Evolutionary conservation across 2,797 vertebrate genomes (phyloP).

Genomic region (Gastrophryne carolinensis): DNA sequence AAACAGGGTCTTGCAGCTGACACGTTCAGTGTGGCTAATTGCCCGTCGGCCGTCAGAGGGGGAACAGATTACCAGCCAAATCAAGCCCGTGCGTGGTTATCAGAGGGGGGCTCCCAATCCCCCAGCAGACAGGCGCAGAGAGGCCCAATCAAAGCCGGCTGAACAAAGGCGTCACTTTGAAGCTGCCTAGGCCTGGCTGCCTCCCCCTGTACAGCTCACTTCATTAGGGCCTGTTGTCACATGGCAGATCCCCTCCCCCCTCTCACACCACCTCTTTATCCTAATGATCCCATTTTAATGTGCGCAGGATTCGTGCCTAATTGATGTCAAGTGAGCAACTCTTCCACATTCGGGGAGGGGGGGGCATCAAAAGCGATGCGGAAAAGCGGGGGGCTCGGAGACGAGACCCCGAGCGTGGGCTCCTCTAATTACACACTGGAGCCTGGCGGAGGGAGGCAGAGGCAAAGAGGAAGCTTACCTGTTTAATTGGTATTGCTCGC

Average conservation of each 20-base stretch:
- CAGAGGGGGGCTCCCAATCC: constrained; percentile 74
- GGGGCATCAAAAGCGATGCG: constrained; percentile 63
- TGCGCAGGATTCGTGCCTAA: constrained; percentile 86
- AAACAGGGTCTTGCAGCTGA: constrained; percentile 83
- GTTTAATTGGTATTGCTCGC: constrained; percentile 97
- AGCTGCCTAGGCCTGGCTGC: constrained; percentile 63
- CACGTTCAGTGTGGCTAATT: constrained; percentile 90
- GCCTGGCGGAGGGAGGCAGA: constrained; percentile 21
- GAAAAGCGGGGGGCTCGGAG: constrained; percentile 49
- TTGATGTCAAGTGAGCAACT: constrained; percentile 97
- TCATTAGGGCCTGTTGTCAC: constrained; percentile 80
- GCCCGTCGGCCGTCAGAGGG: constrained; percentile 63
- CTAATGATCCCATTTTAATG: constrained; percentile 92
- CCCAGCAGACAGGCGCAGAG: constrained; percentile 64
- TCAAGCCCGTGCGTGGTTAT: constrained; percentile 72
- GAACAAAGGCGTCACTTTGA: constrained; percentile 77
- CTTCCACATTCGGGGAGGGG: constrained; percentile 82
- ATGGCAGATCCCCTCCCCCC: constrained; percentile 55
- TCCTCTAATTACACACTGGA: constrained; percentile 55
- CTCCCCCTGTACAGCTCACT: constrained; percentile 69
- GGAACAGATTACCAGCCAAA: constrained; percentile 71
- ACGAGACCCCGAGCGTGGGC: constrained; percentile 60
- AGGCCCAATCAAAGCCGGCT: constrained; percentile 76
- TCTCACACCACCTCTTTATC: constrained; percentile 75
- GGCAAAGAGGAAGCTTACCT: constrained; percentile 73